Evolutionary conservation across 2,888 invertebrate genomes (phyloP), one percentile per base, ranked within the genome.

Genomic region (Apotomis betuletana): DNA sequence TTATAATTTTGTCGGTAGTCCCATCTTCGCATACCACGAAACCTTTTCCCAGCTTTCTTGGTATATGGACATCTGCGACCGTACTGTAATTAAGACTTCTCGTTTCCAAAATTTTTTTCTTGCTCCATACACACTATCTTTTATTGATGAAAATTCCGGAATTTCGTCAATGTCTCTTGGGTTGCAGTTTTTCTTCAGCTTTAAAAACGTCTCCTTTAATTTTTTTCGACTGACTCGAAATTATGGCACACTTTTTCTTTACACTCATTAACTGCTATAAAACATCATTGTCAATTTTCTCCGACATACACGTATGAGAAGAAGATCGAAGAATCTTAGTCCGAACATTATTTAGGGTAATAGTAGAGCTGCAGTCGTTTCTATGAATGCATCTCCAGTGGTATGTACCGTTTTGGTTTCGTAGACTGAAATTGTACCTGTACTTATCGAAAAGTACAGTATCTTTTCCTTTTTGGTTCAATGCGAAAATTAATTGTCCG

Each of bases 71-170:
- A 55, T 70, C 63, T 49, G 67, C 70, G 63, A 70, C 60, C 12
- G 49, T 59, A 46, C 65, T 63, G 63, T 59, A 70, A 55, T 59
- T 67, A 70, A 70, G 63, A 46, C 70, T 70, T 63, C 70, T 67
- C 41, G 67, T 70, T 64, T 74, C 67, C 67, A 73, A 70, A 70
- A 69, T 58, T 61, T n/a, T n/a, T n/a, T n/a, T 70, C 68, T 63
- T 59, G 67, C 70, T 61, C 49, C 55, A 55, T 70, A 70, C 55
- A 74, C 41, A 46, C 67, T 63, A 68, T 70, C 67, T 70, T 68
- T 74, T 70, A 67, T 67, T 52, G 74, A 70, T 38, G 63, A 59
- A 67, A 67, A 67, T 27, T 69, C 58, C 57, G 73, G 69, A 67
- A 74, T 70, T 67, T 63, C 61, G 52, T 62, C 67, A 55, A 68